phyloP scores from a whole-genome alignment of 1,140 invertebrate species.

The Temnothorax longispinosus region DNA sequence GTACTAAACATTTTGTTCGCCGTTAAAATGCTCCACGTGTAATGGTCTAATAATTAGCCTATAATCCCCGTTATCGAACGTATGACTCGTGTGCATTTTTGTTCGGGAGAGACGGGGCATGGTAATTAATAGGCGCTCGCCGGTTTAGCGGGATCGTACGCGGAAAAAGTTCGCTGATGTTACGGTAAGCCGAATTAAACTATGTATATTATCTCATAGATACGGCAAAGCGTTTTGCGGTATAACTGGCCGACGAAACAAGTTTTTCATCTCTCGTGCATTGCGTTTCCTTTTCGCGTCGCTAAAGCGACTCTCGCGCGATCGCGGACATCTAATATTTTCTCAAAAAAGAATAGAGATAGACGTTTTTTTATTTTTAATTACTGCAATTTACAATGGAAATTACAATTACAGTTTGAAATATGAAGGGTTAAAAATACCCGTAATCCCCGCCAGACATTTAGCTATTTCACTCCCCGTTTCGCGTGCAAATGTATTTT shows the following conservation, averaged over 20 bases:
- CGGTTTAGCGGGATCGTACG: not conserved
- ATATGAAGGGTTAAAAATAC: not conserved
- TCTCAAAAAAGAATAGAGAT: not conserved
- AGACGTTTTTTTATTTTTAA: slow-evolving; percentile 2
- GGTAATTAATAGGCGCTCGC: slow-evolving; percentile 36
- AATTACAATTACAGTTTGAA: not conserved
- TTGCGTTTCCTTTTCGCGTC: not conserved
- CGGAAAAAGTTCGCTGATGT: slow-evolving; percentile 35
- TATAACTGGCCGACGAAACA: not conserved
- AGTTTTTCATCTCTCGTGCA: not conserved
- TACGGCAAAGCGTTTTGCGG: slow-evolving; percentile 1
- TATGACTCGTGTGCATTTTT: slow-evolving; percentile 38
- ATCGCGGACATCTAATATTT: not conserved
- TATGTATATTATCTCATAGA: slow-evolving; percentile 23
- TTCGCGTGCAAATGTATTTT: slow-evolving; percentile 15
- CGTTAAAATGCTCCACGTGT: not conserved
- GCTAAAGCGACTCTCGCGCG: not conserved
- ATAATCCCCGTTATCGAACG: slow-evolving; percentile 31
- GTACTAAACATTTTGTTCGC: not conserved
- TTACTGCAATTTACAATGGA: slow-evolving; percentile 1
- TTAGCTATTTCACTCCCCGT: not conserved
- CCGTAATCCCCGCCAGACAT: not conserved
- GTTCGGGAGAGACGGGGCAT: not conserved
- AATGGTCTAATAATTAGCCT: slow-evolving; percentile 23
- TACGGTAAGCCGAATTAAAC: slow-evolving; percentile 38